These are phyloP conservation scores for Ischnus inquisitorius DNA, from an alignment of 2,888 invertebrate genomes.

Conservation along the genomic window DNA sequence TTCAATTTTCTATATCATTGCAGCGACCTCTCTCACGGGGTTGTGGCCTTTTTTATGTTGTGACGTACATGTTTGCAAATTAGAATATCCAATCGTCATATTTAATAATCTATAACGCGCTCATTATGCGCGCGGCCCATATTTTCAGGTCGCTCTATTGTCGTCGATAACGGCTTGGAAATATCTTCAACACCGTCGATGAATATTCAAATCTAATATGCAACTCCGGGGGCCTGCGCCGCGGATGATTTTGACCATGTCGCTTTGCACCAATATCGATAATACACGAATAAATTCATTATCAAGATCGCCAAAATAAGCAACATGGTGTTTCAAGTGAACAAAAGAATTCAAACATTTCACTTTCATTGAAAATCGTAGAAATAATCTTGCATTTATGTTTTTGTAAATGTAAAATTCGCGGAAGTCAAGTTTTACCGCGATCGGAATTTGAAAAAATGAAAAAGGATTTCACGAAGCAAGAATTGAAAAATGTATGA, in stretches of 20 bases:
- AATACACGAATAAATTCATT: neutral
- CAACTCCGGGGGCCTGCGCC: neutral
- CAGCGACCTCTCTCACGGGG: constrained; percentile 80
- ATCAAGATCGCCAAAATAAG: neutral
- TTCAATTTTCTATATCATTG: constrained; percentile 77
- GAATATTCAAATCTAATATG: constrained; percentile 60
- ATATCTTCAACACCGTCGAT: constrained; percentile 8
- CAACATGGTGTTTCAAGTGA: neutral
- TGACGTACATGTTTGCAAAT: constrained; percentile 56
- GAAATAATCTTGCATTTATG: neutral
- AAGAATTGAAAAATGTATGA: no score
- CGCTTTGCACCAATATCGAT: neutral
- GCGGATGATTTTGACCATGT: constrained; percentile 15
- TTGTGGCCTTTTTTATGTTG: constrained; percentile 74
- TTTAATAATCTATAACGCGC: constrained; percentile 67
- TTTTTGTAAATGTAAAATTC: neutral
- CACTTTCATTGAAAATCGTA: neutral
- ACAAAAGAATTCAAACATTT: neutral
- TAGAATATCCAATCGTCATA: constrained; percentile 59
- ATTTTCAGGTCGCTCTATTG: constrained; percentile 38
- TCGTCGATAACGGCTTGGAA: constrained; percentile 7
- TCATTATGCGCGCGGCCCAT: constrained; percentile 27
- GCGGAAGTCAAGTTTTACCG: no score
- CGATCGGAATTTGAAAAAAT: no score
- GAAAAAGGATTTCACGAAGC: no score